Evolutionary conservation across 2,888 invertebrate species (phyloP).

Genomic region (Tineola bisselliella): DNA sequence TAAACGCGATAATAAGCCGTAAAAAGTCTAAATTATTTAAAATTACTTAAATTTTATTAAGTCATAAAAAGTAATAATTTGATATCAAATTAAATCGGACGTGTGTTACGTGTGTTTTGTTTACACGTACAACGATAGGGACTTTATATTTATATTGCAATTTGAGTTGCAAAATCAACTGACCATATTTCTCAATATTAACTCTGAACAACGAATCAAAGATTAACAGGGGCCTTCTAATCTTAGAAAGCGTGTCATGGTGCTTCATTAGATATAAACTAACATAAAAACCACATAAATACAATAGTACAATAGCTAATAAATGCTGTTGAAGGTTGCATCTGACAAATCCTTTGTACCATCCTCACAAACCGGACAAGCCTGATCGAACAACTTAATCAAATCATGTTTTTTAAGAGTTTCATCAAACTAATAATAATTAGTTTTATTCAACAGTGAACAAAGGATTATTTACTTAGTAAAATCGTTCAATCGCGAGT

Average conservation of each 20-base stretch:
- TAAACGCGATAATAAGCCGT: too few species aligned
- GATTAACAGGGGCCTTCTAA: conserved; percentile 20
- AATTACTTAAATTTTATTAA: too few species aligned
- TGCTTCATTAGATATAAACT: conserved; percentile 31
- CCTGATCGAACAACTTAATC: conserved; percentile 20
- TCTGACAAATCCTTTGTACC: conserved; percentile 30
- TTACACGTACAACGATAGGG: too few species aligned
- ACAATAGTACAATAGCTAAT: conserved; percentile 36
- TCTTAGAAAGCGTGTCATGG: conserved; percentile 52
- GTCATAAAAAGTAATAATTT: too few species aligned
- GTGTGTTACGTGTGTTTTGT: neutral
- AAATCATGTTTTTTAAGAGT: neutral
- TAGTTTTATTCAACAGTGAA: neutral
- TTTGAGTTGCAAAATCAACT: neutral
- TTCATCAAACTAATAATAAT: too few species aligned
- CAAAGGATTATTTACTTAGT: neutral
- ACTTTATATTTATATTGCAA: neutral
- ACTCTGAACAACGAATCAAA: neutral
- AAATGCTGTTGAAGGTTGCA: conserved; percentile 31
- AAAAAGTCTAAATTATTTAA: too few species aligned
- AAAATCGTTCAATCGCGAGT: neutral
- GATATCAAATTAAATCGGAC: neutral
- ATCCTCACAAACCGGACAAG: conserved; percentile 28
- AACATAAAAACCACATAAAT: conserved; percentile 18
- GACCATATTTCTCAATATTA: neutral